A percentile compares a stretch with the other conserved stretches of the same genome.
phyloP scores from a whole-genome alignment of 1,140 invertebrate species.

The Ips nitidus region DNA sequence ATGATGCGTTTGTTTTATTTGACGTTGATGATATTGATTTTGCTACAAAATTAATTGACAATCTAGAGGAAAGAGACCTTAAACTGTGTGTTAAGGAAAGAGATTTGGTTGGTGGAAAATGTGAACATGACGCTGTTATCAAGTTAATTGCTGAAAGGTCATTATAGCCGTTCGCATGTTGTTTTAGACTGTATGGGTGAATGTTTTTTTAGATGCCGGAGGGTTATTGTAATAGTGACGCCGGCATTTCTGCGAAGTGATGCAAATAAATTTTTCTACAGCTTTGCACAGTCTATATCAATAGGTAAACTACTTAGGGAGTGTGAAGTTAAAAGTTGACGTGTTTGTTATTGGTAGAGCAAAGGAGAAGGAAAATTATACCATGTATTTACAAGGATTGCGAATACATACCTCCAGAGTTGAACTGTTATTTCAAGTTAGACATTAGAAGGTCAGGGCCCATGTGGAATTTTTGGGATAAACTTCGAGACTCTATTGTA shows the following conservation, averaged over 20 bases:
- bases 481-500: slow-evolving; percentile 56
- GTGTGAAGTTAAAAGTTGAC: not conserved
- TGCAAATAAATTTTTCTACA: slow-evolving; percentile 70
- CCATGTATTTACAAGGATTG: slow-evolving; percentile 65
- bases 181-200: not conserved
- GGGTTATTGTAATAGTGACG: slow-evolving; percentile 72
- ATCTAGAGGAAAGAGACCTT: slow-evolving; percentile 61
- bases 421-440: slow-evolving; percentile 59
- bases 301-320: slow-evolving; percentile 59
- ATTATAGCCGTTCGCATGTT: not conserved
- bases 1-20: slow-evolving; percentile 73
- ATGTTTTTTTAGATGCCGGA: slow-evolving; percentile 59
- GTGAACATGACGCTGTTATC: slow-evolving; percentile 70
- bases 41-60: slow-evolving; percentile 62
- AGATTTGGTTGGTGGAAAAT: slow-evolving; percentile 65
- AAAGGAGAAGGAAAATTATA: slow-evolving; percentile 63
- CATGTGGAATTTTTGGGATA: slow-evolving; percentile 66
- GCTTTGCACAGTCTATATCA: slow-evolving; percentile 71
- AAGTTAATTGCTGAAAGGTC: slow-evolving; percentile 65
- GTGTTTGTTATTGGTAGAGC: slow-evolving; percentile 51
- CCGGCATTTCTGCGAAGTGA: slow-evolving; percentile 69
- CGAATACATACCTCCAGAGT: slow-evolving; percentile 57
- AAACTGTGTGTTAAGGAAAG: slow-evolving; percentile 70
- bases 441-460: slow-evolving; percentile 57
- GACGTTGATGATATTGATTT: slow-evolving; percentile 68